Conservation (phyloP, 2,113 vertebrate species). For the Azemiops feae region DNA sequence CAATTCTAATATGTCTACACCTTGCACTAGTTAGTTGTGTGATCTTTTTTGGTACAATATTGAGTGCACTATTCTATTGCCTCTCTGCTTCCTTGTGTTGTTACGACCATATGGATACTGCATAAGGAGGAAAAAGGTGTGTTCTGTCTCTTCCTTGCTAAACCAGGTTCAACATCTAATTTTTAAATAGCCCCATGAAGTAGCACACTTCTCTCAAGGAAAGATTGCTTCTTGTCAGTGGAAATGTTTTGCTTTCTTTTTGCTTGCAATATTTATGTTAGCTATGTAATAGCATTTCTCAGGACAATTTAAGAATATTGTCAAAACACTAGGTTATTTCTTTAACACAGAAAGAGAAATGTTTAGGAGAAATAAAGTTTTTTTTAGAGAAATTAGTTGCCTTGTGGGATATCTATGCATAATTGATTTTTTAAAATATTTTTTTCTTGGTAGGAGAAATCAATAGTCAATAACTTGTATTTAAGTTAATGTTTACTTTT, state of each 20-base stretch:
- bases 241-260: background rate
- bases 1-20: background rate
- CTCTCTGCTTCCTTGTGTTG: background rate
- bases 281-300: background rate
- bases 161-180: background rate
- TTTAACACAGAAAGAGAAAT: background rate
- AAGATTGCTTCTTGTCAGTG: background rate
- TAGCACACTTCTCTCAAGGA: background rate
- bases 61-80: background rate
- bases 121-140: background rate
- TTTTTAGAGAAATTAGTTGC: background rate
- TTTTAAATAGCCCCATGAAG: background rate
- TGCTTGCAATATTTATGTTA: background rate
- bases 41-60: background rate
- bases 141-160: background rate
- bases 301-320: background rate
- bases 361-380: background rate
- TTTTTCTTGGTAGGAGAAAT: background rate
- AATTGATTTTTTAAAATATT: background rate
- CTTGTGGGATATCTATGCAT: background rate
- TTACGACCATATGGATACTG: background rate
- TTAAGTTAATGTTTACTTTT: background rate
- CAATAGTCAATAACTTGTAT: background rate
- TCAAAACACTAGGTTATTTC: background rate
- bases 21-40: background rate